These are phyloP conservation scores for Melanaphis sacchari DNA, from an alignment of 1,140 invertebrate species.

Conservation along the genomic window DNA sequence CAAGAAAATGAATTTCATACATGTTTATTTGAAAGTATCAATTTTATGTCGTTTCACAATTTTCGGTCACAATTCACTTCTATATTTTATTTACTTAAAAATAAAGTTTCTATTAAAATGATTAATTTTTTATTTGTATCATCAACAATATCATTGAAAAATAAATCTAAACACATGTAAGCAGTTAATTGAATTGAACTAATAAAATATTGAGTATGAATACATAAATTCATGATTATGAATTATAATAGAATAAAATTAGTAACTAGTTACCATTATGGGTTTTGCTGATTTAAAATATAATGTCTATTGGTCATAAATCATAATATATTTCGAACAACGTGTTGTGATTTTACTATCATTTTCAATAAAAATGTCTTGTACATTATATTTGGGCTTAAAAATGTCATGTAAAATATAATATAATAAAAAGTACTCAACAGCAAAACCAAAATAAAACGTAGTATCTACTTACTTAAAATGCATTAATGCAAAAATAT, in stretches of 20 bases:
- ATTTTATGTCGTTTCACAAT: neutral
- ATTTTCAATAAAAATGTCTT: no score
- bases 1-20: neutral
- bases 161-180: neutral
- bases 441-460: no score
- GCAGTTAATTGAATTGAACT: neutral
- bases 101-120: neutral
- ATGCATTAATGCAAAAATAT: no score
- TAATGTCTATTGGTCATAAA: neutral
- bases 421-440: no score
- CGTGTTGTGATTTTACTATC: no score
- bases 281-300: no score
- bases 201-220: neutral
- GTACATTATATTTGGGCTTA: no score
- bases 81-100: neutral
- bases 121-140: neutral
- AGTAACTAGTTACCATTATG: no score
- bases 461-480: no score
- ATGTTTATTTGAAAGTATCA: constrained; percentile 24
- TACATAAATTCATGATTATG: neutral
- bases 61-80: neutral
- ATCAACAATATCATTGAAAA: neutral
- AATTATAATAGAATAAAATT: neutral
- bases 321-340: neutral
- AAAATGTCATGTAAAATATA: no score